Conservation (phyloP, 2,888 invertebrate genomes). For the Ormyrus rosae region DNA sequence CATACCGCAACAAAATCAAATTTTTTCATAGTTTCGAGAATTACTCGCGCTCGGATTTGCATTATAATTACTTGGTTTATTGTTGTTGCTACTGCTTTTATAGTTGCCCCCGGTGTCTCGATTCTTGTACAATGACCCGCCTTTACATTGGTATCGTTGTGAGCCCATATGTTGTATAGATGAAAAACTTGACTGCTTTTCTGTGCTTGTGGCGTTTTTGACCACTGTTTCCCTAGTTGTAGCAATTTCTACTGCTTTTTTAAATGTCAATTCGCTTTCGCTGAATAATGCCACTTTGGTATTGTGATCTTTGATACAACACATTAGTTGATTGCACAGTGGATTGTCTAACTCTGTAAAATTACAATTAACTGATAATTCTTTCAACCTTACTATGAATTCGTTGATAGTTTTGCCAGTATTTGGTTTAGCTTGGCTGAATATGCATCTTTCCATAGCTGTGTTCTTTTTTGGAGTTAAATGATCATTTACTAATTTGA, state of each 20-base stretch:
- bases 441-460: slow-evolving; percentile 53
- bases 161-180: background rate
- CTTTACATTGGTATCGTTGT: too few relatives aligned
- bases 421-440: slow-evolving; percentile 22
- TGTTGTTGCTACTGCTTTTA: too few relatives aligned
- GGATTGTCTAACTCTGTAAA: background rate
- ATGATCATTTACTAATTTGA: slow-evolving; percentile 55
- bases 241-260: slow-evolving; percentile 45
- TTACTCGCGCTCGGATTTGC: too few relatives aligned
- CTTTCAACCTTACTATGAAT: too few relatives aligned
- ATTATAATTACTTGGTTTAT: too few relatives aligned
- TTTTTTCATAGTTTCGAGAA: too few relatives aligned
- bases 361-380: too few relatives aligned
- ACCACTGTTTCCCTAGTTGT: slow-evolving; percentile 45
- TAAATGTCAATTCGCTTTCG: slow-evolving; percentile 32
- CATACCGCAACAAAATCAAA: too few relatives aligned
- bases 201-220: slow-evolving; percentile 24
- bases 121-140: too few relatives aligned
- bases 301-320: slow-evolving; percentile 33
- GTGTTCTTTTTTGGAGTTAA: slow-evolving; percentile 53
- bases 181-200: background rate
- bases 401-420: too few relatives aligned
- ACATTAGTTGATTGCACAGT: background rate
- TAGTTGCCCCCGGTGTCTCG: too few relatives aligned
- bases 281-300: slow-evolving; percentile 37